Base-by-base conservation (phyloP, 2,888 invertebrate genomes). In the Zelleria hepariella region DNA sequence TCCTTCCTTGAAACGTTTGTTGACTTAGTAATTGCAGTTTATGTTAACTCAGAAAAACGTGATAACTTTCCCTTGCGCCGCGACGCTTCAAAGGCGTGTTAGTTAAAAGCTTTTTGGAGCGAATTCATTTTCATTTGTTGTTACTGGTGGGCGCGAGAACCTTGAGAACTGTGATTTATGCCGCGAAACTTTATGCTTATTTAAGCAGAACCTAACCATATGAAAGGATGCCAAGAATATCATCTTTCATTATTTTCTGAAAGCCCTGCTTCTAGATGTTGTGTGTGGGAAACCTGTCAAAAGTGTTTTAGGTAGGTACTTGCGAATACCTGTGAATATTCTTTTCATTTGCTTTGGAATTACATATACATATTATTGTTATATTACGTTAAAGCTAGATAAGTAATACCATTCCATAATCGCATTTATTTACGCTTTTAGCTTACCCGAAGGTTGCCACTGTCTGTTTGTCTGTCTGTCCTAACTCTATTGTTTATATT, bases 1-100 rank as follows among this genome's bases (percentile, higher is more conserved):
- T 84, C 78, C 81, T 81, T 78, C 78, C 79, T 66, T 63, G 68
- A 70, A 78, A 78, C 80, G 78, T 77, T 83, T 76, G 73, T 77
- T 70, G 76, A 74, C 74, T 78, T 72, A 42, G 78, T 84, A 83
- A 86, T 85, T 84, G 80, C 83, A 77, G 77, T 82, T 82, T 79
- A 80, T 78, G 78, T 78, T 78, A 77, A 79, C 77, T 76, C 71
- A 77, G 77, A 81, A 81, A 79, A 80, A 78, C 72, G 74, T 65
- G 70, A 75, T 76, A 74, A 73, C 67, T 71, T 78, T 76, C 73
- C 69, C 66, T 68, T 69, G 32, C 63, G 60, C 59, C 61, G 32
- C 56, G 20, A 53, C 58, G 59, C 59, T 57, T 42, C 25, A 57
- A 57, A 57, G n/a, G 32, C 49, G 5, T 24, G 27, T 59, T 59